Base-by-base conservation (phyloP, 2,113 vertebrate species). In the Pteropus alecto region DNA sequence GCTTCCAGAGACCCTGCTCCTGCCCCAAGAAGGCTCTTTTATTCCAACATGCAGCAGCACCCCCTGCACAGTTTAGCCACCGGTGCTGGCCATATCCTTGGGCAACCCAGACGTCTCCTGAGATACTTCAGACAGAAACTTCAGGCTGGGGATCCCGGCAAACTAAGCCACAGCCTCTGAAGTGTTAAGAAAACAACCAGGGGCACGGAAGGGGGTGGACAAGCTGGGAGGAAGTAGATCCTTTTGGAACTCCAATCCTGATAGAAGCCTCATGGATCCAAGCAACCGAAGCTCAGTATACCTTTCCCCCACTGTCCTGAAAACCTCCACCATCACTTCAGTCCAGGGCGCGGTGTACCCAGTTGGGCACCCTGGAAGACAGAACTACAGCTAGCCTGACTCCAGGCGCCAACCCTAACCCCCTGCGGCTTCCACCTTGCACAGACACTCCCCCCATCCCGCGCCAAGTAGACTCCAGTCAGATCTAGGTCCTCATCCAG, bases 391-490 rank as follows among this genome's bases (percentile, higher is more conserved):
- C 68, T 76, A 96, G 94, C 48, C 48, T 6, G 41, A 51, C 10
- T 65, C 54, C 38, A 0, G 9, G 79, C 22, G 19, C 87, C 77
- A 71, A 73, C 58, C 43, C 63, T 41, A 68, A 43, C 35, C 41
- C 41, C 43, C 61, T 11, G 74, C 6, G 54, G 46, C 26, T 90
- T 83, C 43, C 92, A 94, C 84, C 88, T 73, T 92, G 96, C 93
- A 63, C 30, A 60, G 87, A 67, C 28, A 38, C 60, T 83, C 22
- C 63, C 63, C 19, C 77, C 2, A 11, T 10, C 46, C 48, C 21
- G 3, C 3, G 13, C 28, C 46, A 26, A 7, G 16, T 0, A 15
- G 68, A 70, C 30, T 63, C 56, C 26, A 73, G 84, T 65, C 28
- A 4, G 9, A 82, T 22, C 41, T 33, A 48, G 67, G 33, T 95